Evolutionary conservation across 2,797 vertebrate species (phyloP), one percentile per base, ranked within the genome.

Genomic region (Rhadinocentrus ornatus): DNA sequence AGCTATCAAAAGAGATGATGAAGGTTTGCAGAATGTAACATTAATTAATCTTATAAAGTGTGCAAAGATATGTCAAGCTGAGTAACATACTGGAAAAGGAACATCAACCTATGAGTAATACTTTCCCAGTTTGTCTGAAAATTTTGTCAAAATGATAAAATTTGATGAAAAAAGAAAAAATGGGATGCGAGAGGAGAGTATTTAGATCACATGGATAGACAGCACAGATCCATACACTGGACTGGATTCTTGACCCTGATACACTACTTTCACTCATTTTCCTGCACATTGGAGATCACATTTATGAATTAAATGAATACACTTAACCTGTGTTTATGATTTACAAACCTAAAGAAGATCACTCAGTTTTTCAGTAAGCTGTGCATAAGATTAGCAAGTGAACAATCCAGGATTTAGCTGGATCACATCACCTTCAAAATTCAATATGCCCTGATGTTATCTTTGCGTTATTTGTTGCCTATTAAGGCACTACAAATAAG

Each of bases 1-100:
- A 99, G 0, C 90, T 99, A n/a, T 98, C 97, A 72, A 98, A 97
- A 83, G 98, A 99, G 91, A 99, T 99, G 98, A 97, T 95, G 95
- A 99, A 98, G 96, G 98, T 99, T 52, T 90, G 89, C 29, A 62
- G 41, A 60, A 61, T 62, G n/a, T 35, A 29, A 27, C 46, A 55
- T 29, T 16, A 18, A 16, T 18, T 18, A 52, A 52, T 22, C 50
- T 52, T 24, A 2, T 52, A 26, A 6, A 52, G 18, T 9, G 6
- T n/a, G 18, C 18, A 9, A 46, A 46, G 7, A 1, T 26, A 26
- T 6, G 5, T 22, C 24, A 52, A 4, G 15, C 39, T 4, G 50
- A 26, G 53, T 54, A 2, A 5, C 7, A 9, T 29, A 6, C 12
- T 41, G 39, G 39, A 2, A 48, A 9, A 48, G 44, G 2, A 22